These are phyloP conservation scores for Corythoichthys intestinalis DNA, from an alignment of 2,113 vertebrate genomes.

Conservation along the genomic window DNA sequence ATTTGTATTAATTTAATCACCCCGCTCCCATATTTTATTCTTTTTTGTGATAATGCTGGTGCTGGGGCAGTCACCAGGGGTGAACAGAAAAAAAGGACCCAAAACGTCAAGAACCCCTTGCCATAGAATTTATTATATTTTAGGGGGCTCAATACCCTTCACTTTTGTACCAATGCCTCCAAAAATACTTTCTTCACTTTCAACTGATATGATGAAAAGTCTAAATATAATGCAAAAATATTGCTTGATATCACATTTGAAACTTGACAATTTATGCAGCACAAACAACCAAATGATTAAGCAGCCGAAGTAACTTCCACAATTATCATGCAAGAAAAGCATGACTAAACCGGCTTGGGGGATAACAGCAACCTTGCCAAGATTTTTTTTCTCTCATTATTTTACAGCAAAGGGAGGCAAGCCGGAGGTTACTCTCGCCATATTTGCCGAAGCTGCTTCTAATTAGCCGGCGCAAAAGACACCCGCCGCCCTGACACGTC, in stretches of 20 bases:
- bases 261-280: neutral
- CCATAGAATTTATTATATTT: too few species aligned
- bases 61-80: too few species aligned
- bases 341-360: slow-evolving; percentile 20
- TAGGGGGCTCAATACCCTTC: too few species aligned
- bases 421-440: slow-evolving; percentile 24
- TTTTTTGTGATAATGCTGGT: too few species aligned
- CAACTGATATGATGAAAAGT: neutral
- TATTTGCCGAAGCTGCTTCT: slow-evolving; percentile 42
- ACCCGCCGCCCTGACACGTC: slow-evolving; percentile 31
- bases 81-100: too few species aligned
- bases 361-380: slow-evolving; percentile 13
- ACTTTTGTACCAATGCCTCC: too few species aligned
- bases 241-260: neutral
- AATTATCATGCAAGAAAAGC: slow-evolving; percentile 13
- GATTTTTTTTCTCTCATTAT: slow-evolving; percentile 17
- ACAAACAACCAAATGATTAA: neutral
- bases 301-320: neutral
- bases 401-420: slow-evolving; percentile 16
- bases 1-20: too few species aligned
- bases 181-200: neutral
- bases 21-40: too few species aligned
- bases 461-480: slow-evolving; percentile 57
- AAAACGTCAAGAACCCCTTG: too few species aligned
- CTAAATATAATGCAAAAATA: neutral